These are phyloP conservation scores for Nibea coibor DNA, from an alignment of 2,113 vertebrate genomes.

Conservation along the genomic window DNA sequence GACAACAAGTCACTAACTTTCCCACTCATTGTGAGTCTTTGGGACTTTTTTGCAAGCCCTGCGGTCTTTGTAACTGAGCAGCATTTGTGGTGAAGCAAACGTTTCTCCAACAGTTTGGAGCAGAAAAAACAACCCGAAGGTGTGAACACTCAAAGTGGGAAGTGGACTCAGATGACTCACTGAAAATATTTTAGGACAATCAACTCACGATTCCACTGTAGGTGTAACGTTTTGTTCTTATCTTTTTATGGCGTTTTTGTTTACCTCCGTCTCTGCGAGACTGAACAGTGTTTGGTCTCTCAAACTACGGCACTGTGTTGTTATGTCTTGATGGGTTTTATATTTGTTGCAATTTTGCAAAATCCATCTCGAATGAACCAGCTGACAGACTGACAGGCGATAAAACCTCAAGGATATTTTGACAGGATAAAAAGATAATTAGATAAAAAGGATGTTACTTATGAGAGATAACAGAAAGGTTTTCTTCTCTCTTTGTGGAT, in stretches of 20 bases:
- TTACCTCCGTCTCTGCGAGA: neutral
- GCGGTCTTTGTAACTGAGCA: neutral
- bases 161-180: constrained; percentile 30
- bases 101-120: neutral
- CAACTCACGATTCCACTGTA: constrained; percentile 9
- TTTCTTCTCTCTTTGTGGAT: neutral
- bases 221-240: neutral
- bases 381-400: constrained; percentile 33
- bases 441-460: constrained; percentile 16
- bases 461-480: neutral
- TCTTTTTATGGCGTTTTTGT: constrained; percentile 11
- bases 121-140: constrained; percentile 18
- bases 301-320: neutral
- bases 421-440: constrained; percentile 9
- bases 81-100: neutral
- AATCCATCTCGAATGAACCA: constrained; percentile 14
- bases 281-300: constrained; percentile 6
- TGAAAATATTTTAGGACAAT: constrained; percentile 14
- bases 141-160: constrained; percentile 6
- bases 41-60: neutral
- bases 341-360: constrained; percentile 8
- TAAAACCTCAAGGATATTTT: constrained; percentile 35
- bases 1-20: neutral
- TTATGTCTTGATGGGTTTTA: constrained; percentile 19
- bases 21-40: neutral